Evolutionary conservation across 2,888 invertebrate genomes (phyloP).

Genomic region (Brachycybe producta): DNA sequence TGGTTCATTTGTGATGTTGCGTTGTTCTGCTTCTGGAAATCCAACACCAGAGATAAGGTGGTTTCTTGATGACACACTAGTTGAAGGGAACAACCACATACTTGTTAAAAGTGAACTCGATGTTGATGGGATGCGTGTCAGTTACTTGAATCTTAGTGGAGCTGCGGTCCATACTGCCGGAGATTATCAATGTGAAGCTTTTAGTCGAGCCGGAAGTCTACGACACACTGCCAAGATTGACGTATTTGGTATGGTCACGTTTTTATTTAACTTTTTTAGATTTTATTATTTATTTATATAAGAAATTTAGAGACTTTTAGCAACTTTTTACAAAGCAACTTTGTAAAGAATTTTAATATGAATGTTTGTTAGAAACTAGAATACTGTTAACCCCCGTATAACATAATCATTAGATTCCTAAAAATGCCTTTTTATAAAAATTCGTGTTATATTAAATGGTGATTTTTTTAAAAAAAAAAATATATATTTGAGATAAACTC

Average conservation of each 20-base stretch:
- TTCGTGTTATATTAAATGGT: no score
- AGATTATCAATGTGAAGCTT: conserved; percentile 12
- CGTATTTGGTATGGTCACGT: conserved; percentile 15
- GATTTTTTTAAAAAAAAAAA: no score
- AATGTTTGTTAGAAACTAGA: no score
- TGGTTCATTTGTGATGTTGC: conserved; percentile 73
- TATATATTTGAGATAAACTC: no score
- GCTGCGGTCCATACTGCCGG: conserved; percentile 11
- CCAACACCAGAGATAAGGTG: conserved; percentile 88
- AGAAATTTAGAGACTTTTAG: no score
- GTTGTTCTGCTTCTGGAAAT: conserved; percentile 87
- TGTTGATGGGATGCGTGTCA: conserved; percentile 12
- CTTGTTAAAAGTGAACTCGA: conserved; percentile 3
- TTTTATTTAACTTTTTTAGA: no score
- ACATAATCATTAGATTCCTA: no score
- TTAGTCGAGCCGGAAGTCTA: conserved; percentile 9
- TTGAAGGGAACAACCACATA: conserved; percentile 4
- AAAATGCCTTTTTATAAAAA: no score
- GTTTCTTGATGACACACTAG: conserved; percentile 55
- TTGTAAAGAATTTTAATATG: no score
- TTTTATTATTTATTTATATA: no score
- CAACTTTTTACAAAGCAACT: no score
- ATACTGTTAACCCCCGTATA: no score
- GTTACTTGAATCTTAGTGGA: conserved; percentile 11
- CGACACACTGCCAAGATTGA: conserved; percentile 8